Evolutionary conservation across 1,140 invertebrate species (phyloP), one percentile per base, ranked within the genome.

Genomic region (Hyles vespertilio): DNA sequence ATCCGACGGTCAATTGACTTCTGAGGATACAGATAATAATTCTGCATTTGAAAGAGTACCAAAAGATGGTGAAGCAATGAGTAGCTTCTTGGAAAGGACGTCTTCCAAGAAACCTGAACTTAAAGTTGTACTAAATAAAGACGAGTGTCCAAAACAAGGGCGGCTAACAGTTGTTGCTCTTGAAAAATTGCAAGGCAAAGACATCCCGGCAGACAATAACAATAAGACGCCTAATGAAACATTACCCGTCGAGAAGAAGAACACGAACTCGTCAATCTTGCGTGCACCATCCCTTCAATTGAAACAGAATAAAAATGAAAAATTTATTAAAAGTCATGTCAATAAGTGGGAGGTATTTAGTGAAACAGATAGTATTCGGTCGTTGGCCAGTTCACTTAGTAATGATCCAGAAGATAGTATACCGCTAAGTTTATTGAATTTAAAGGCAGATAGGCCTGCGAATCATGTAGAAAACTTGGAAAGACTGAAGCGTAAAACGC

Each of bases 31-130:
- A 10, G 78, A 88, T 57, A 87, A 89, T 65, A 70, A 77, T 46
- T 68, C 87, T 22, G 84, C 81, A 6, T 93, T 92, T 74, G 92
- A 93, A 70, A 90, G 92, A 65, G 92, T 93, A 6, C 92, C 92
- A 0, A 91, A 91, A 79, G 84, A 91, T 32, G 93, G 92, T 5
- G 93, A 93, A 78, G 90, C 92, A 43, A 90, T 91, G 61, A 91
- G 90, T 44, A 91, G 89, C 53, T 93, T 93, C 76, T 77, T 93
- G 51, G 89, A 92, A 81, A 81, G 92, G 33, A 92, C 91, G 6
- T 84, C 72, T 47, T 73, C 61, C 57, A 88, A 79, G 48, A 89
- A 87, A 70, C 72, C 81, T 3, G 89, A 90, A 65, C 72, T 89
- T 0, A 90, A 89, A 78, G 80, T 89, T 0, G 67, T 89, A 11